Conservation (phyloP, 2,888 invertebrate genomes). For the Heteromurus nitidus region DNA sequence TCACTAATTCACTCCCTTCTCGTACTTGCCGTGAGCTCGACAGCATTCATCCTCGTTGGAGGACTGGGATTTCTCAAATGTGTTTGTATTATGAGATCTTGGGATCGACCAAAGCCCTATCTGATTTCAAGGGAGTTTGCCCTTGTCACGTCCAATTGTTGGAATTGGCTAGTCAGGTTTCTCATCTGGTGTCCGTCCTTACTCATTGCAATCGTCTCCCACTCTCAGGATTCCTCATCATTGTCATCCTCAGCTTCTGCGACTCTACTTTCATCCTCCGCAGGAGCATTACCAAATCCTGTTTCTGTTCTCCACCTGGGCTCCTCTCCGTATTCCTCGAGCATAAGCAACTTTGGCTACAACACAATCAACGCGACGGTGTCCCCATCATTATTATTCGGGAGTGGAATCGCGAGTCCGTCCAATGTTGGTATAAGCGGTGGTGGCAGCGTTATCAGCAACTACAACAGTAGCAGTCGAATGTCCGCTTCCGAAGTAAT, state of each 20-base stretch:
- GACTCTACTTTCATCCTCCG: background rate
- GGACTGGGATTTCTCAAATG: conserved; percentile 72
- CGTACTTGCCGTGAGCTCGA: conserved; percentile 65
- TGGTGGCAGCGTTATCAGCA: background rate
- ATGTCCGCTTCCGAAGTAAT: conserved; percentile 49
- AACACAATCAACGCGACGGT: conserved; percentile 36
- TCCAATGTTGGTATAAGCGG: background rate
- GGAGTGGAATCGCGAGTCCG: conserved; percentile 35
- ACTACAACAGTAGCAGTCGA: conserved; percentile 15
- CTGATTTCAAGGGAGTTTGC: conserved; percentile 72
- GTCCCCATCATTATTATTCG: conserved; percentile 32
- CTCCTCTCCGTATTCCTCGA: conserved; percentile 29
- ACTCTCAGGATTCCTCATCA: conserved; percentile 50
- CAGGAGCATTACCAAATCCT: conserved; percentile 12
- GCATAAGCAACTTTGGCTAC: conserved; percentile 5
- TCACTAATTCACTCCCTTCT: conserved; percentile 67
- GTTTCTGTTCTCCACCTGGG: conserved; percentile 17
- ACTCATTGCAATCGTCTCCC: conserved; percentile 65
- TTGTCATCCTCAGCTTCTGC: conserved; percentile 15
- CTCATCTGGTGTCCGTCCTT: conserved; percentile 72
- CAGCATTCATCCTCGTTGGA: conserved; percentile 68
- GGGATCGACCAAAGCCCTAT: conserved; percentile 71
- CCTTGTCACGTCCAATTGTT: conserved; percentile 71
- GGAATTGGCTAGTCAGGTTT: conserved; percentile 71
- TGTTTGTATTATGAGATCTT: conserved; percentile 70